Base-by-base conservation (phyloP, 1,140 invertebrate species). In the Plodia interpunctella region DNA sequence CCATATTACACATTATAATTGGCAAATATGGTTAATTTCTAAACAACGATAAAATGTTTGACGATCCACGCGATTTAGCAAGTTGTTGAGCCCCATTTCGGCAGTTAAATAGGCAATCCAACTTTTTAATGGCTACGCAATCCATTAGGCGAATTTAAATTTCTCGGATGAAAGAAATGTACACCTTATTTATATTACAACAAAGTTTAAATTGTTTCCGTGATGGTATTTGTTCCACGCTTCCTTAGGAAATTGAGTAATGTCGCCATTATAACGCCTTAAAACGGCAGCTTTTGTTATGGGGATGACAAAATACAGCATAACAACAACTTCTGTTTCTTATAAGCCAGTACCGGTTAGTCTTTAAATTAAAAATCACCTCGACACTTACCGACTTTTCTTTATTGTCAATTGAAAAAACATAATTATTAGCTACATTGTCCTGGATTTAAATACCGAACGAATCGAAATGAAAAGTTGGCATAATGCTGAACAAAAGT, bases 101-200 rank as follows among this genome's bases (percentile, higher is more conserved):
- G n/a, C 51, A 53, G 51, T 53, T 53, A 53, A 53, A 53, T 53
- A 53, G 51, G 51, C 51, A 53, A 53, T 53, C 51, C 51, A 53
- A 53, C 51, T 53, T 53, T 53, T 53, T 53, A 53, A 53, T 53
- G 20, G 51, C 51, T n/a, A 53, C 51, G 51, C 51, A 53, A 53
- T 53, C 51, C 51, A 53, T 53, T 53, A 53, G 51, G 51, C 19
- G 51, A 53, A 53, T 53, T 53, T 53, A 53, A 53, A 53, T 53
- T 53, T 25, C 21, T 1, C 21, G 1, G 5, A 53, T 11, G 19
- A 25, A 53, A 15, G 18, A 53, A 53, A 53, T 53, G 19, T 53
- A 53, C 51, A 25, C 21, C 51, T 53, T 53, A 53, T 53, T 21
- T 53, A 5, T 25, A 25, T 2, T 8, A 15, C 25, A 9, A 8